Conservation (phyloP, 2,113 vertebrate genomes). For the Girardinichthys multiradiatus region DNA sequence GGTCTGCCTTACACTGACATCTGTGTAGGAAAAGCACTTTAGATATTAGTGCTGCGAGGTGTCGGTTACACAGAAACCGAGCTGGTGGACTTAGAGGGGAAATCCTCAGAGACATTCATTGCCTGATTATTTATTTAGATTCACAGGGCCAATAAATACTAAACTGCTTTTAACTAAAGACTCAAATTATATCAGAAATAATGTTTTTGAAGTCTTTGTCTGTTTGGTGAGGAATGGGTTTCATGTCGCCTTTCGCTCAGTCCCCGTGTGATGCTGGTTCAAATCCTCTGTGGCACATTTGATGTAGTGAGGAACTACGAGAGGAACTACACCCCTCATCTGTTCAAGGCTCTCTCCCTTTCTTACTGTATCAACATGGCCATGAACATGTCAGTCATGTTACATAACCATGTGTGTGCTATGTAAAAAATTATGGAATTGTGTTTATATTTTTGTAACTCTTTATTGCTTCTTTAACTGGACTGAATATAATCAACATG, state of each 20-base stretch:
- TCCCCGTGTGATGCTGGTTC: not conserved
- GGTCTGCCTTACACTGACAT: not conserved
- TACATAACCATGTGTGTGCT: not conserved
- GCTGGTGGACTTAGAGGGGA: no score
- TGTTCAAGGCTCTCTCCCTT: conserved; percentile 7
- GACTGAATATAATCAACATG: not conserved
- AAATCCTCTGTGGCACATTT: not conserved
- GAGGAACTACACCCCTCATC: not conserved
- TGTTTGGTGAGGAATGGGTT: not conserved
- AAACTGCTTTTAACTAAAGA: no score
- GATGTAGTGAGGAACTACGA: no score
- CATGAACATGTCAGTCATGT: conserved; percentile 31
- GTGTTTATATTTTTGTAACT: not conserved
- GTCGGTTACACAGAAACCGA: no score
- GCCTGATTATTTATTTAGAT: no score
- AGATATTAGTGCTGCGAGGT: not conserved
- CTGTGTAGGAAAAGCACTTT: not conserved
- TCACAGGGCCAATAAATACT: no score
- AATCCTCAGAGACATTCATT: not conserved
- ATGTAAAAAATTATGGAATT: not conserved
- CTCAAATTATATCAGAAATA: not conserved
- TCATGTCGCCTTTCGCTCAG: accelerated
- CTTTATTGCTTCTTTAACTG: not conserved
- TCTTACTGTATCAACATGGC: conserved; percentile 18
- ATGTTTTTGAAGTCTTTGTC: not conserved